A percentile compares a stretch with the other conserved stretches of the same genome.
These are phyloP conservation scores for Tupiocoris notatus DNA, from an alignment of 2,888 invertebrate genomes.

Conservation along the genomic window DNA sequence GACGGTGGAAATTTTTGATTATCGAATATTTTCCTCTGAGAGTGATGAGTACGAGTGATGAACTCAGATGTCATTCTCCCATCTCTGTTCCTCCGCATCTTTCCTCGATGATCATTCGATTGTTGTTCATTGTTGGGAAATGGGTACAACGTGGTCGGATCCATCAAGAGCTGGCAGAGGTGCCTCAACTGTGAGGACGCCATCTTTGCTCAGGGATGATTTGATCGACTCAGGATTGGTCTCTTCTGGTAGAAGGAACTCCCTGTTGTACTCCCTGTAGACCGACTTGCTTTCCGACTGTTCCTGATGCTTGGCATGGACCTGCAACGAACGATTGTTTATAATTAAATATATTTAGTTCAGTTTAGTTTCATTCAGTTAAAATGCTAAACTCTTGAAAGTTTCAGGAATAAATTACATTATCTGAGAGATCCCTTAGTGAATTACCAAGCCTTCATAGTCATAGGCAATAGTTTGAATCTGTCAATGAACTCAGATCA, in stretches of 20 bases:
- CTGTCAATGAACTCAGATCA: no score
- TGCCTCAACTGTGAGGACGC: conserved; percentile 94
- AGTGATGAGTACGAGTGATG: no score
- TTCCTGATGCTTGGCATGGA: conserved; percentile 97
- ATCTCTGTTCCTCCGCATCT: not conserved
- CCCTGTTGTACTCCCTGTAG: conserved; percentile 96
- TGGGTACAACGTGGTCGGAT: conserved; percentile 80
- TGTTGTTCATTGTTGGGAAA: conserved; percentile 63
- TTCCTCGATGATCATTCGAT: not conserved
- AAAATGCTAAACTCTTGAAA: conserved; percentile 3
- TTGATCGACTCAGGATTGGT: conserved; percentile 95
- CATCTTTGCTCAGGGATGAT: conserved; percentile 93
- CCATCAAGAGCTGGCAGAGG: conserved; percentile 84
- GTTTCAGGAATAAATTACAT: no score
- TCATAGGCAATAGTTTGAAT: no score
- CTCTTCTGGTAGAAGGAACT: conserved; percentile 94
- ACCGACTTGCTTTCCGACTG: conserved; percentile 94
- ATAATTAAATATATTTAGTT: no score
- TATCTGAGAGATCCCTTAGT: no score
- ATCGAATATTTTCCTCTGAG: no score
- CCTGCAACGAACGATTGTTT: conserved; percentile 60
- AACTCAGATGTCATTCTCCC: not conserved
- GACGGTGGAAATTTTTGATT: no score
- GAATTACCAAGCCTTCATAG: no score
- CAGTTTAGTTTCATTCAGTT: no score